These are phyloP conservation scores for Nanger granti DNA, from an alignment of 2,113 vertebrate species.

Conservation along the genomic window DNA sequence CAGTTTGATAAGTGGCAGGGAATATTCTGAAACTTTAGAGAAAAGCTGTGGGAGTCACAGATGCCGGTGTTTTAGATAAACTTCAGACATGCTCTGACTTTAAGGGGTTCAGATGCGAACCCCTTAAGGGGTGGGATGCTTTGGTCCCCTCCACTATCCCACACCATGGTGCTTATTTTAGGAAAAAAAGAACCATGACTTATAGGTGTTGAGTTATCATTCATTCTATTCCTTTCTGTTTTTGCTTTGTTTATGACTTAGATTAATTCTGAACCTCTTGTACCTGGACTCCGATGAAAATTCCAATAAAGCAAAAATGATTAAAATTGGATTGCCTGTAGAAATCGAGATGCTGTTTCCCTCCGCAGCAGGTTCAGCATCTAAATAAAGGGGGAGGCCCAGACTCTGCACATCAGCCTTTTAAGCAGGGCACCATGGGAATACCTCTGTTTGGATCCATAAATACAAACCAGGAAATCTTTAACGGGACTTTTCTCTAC, in stretches of 20 bases:
- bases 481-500: slow-evolving; percentile 37
- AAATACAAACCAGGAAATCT: slow-evolving; percentile 58
- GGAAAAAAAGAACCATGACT: background rate
- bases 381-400: slow-evolving; percentile 30
- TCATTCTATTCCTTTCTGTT: background rate
- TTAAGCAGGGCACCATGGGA: slow-evolving; percentile 30
- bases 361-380: slow-evolving; percentile 45
- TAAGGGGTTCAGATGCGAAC: background rate
- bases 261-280: slow-evolving; percentile 63
- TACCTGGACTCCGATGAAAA: slow-evolving; percentile 63
- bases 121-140: no score
- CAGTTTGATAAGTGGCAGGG: background rate
- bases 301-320: slow-evolving; percentile 73
- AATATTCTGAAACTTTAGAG: background rate
- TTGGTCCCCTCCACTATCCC: background rate
- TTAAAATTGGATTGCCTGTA: slow-evolving; percentile 66
- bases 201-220: slow-evolving; percentile 17
- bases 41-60: slow-evolving; percentile 2
- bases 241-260: slow-evolving; percentile 67
- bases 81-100: background rate
- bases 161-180: background rate
- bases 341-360: slow-evolving; percentile 32
- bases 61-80: background rate
- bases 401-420: slow-evolving; percentile 15
- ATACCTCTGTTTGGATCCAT: slow-evolving; percentile 30